Evolutionary conservation across 2,888 invertebrate genomes (phyloP).

Genomic region (Aethes cnicana): DNA sequence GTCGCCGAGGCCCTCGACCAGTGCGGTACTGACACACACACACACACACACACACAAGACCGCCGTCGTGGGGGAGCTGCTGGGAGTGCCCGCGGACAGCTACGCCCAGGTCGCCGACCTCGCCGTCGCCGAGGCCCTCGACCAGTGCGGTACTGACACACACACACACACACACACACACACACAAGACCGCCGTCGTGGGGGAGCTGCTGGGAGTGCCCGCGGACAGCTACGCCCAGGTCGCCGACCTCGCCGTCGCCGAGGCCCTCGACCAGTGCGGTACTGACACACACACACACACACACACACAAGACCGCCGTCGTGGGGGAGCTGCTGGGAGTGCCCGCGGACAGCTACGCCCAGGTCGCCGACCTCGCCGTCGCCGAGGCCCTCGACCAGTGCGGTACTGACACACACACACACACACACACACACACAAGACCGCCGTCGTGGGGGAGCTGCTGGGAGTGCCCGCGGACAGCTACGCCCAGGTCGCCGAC

Average conservation of each 20-base stretch:
- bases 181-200: too few species aligned
- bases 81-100: constrained; percentile 55
- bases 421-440: too few species aligned
- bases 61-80: constrained; percentile 55
- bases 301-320: too few species aligned
- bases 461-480: constrained; percentile 55
- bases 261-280: constrained; percentile 64
- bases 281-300: too few species aligned
- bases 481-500: constrained; percentile 58
- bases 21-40: constrained; percentile 56
- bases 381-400: constrained; percentile 61
- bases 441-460: constrained; percentile 56
- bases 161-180: too few species aligned
- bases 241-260: constrained; percentile 66
- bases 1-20: constrained; percentile 64
- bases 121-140: constrained; percentile 64
- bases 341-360: constrained; percentile 50
- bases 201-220: constrained; percentile 59
- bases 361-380: constrained; percentile 65
- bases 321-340: constrained; percentile 57
- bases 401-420: constrained; percentile 57
- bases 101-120: constrained; percentile 61
- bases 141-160: constrained; percentile 57
- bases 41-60: too few species aligned
- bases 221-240: constrained; percentile 44